Base-by-base conservation (phyloP, 2,888 invertebrate genomes). In the Leptogaster cylindrica region DNA sequence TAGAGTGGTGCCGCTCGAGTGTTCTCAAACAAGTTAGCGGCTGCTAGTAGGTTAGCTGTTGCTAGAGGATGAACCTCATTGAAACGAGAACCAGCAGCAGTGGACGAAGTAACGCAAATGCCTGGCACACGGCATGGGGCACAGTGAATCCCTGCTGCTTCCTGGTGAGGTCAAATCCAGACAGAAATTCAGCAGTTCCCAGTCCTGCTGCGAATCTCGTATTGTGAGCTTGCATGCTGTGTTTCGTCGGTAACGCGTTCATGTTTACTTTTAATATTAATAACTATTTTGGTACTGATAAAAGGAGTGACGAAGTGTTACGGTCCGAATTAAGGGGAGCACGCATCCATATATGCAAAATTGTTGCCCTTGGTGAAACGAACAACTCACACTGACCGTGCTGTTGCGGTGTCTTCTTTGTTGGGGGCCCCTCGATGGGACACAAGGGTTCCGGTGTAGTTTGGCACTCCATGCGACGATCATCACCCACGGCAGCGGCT, bases 191-290 rank as follows among this genome's bases (percentile, higher is more conserved):
- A 76, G 76, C 76, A 77, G 74, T 76, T 73, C 77, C 78, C 78
- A 81, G 80, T 81, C 81, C 80, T 79, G 81, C 80, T 81, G 80
- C 77, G 80, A 77, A 75, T 77, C 78, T 80, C 77, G 79, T 76
- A 77, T 79, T 76, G 79, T 72, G 76, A 75, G 74, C 73, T 73
- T 73, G 74, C 77, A 77, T 74, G 76, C 73, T 76, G 73, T 71
- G 72, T 73, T 71, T 51, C 61, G 41, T 52, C 67, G 51, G 51
- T 51, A n/a, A 31, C 65, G 66, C 39, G 50, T 27, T n/a, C 25
- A 50, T 51, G 18, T 50, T 50, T 36, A 28, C 14, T 14, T 23
- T n/a, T n/a, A n/a, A n/a, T n/a, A n/a, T n/a, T 28, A 51, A 28
- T n/a, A 51, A 51, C 27, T 25, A 28, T 51, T 28, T 28, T 51